Base-by-base conservation (phyloP, 2,888 invertebrate species). In the Hyposoter didymator region DNA sequence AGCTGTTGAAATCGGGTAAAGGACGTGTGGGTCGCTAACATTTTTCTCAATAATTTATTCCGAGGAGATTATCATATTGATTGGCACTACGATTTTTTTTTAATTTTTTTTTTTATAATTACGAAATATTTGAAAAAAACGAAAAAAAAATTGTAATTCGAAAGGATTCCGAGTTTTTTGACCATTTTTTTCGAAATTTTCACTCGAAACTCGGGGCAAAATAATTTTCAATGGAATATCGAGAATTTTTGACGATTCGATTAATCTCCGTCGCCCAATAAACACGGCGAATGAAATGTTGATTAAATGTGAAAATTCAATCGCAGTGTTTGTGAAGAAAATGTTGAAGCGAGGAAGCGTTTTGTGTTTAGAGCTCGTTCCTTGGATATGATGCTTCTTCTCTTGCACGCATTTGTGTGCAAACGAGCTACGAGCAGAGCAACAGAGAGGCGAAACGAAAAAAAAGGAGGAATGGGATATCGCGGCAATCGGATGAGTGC, bases 301-400 rank as follows among this genome's bases (percentile, higher is more conserved):
- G 28, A 84, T 74, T 79, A 70, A 75, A 83, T 64, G 64, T 79
- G 84, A 82, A 84, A 82, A 82, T 81, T 81, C 74, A 82, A 78
- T 85, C 82, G n/a, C n/a, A 74, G 62, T 45, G 55, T 49, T 19
- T 70, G 73, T 43, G 72, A 75, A 62, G 62, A 78, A 78, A 75
- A 72, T 35, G 6, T n/a, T 64, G 49, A 17, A 43, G 22, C 12
- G 43, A 22, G 66, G 66, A 64, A 66, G 39, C 75, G 59, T 70
- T 82, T 75, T 70, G 39, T 52, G 66, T 70, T 52, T 39, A n/a
- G 35, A 43, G 64, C 55, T 73, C 82, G 78, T 73, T 76, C n/a
- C 43, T 62, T 45, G 73, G 52, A 76, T 78, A 55, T 73, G 47
- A 55, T 59, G 47, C 55, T 59, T 49, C 52, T 43, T 66, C 28